phyloP scores from a whole-genome alignment of 2,113 vertebrate species.

The Cyprinodon tularosa region DNA sequence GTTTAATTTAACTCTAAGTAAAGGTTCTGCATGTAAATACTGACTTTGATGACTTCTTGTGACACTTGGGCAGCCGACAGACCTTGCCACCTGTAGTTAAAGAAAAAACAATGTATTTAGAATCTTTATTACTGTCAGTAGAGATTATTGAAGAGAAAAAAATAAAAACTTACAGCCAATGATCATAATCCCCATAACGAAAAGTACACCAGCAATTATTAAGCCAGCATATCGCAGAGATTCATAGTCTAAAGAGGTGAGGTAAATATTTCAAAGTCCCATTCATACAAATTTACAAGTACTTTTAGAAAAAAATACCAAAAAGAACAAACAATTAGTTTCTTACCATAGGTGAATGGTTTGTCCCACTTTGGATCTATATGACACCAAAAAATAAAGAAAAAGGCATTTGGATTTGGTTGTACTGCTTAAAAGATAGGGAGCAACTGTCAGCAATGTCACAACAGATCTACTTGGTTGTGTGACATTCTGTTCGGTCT shows the following conservation, averaged over 20 bases:
- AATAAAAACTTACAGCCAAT: slow-evolving; percentile 73
- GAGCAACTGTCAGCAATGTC: slow-evolving; percentile 41
- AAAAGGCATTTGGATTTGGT: slow-evolving; percentile 32
- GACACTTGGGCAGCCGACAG: slow-evolving; percentile 55
- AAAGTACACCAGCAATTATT: slow-evolving; percentile 70
- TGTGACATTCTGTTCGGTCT: slow-evolving; percentile 43
- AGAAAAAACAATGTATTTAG: slow-evolving; percentile 2
- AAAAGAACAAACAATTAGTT: not conserved
- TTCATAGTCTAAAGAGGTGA: slow-evolving; percentile 60
- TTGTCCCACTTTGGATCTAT: slow-evolving; percentile 44
- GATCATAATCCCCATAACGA: slow-evolving; percentile 75
- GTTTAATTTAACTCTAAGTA: not conserved
- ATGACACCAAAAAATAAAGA: slow-evolving; percentile 11
- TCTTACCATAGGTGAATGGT: slow-evolving; percentile 68
- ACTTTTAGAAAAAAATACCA: not conserved
- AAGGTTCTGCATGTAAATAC: not conserved
- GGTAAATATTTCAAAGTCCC: not conserved
- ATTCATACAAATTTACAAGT: not conserved
- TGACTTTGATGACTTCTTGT: slow-evolving; percentile 61
- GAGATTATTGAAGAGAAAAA: not conserved
- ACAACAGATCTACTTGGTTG: slow-evolving; percentile 34
- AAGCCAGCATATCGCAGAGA: slow-evolving; percentile 65
- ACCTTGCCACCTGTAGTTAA: slow-evolving; percentile 58
- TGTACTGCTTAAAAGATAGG: slow-evolving; percentile 34
- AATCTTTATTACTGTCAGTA: not conserved